These are phyloP conservation scores for Buathra laborator DNA, from an alignment of 2,888 invertebrate species.

Conservation along the genomic window DNA sequence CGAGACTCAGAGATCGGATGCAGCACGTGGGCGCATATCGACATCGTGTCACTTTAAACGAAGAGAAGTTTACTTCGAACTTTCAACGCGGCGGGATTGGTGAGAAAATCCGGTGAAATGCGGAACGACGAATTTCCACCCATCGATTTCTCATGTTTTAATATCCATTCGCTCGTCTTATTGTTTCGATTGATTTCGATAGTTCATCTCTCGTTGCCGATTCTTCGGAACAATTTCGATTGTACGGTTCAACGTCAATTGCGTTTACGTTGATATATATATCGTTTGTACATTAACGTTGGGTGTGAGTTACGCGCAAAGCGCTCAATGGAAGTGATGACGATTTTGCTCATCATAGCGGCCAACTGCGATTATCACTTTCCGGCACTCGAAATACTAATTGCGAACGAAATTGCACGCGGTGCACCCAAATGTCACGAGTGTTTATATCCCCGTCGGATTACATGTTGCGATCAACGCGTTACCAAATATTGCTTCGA, in stretches of 20 bases:
- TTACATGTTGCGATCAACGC: background rate
- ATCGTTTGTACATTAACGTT: no score
- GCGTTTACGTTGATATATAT: no score
- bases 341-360: conserved; percentile 30
- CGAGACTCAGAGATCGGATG: conserved; percentile 17
- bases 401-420: background rate
- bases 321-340: background rate
- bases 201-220: no score
- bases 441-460: background rate
- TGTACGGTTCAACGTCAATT: no score
- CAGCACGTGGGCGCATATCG: conserved; percentile 54
- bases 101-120: conserved; percentile 19
- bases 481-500: background rate
- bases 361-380: background rate
- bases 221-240: no score
- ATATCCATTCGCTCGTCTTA: no score
- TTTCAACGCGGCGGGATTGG: background rate
- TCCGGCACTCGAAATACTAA: conserved; percentile 11
- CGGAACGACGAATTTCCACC: no score
- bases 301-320: no score
- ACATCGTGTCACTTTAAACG: conserved; percentile 60
- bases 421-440: background rate
- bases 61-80: conserved; percentile 51
- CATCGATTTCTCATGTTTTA: no score
- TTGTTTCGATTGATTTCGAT: no score